Percentiles rank a stretch among this genome's conserved stretches.
Conservation (phyloP, 2,113 vertebrate genomes). For the Anhinga rufa region DNA sequence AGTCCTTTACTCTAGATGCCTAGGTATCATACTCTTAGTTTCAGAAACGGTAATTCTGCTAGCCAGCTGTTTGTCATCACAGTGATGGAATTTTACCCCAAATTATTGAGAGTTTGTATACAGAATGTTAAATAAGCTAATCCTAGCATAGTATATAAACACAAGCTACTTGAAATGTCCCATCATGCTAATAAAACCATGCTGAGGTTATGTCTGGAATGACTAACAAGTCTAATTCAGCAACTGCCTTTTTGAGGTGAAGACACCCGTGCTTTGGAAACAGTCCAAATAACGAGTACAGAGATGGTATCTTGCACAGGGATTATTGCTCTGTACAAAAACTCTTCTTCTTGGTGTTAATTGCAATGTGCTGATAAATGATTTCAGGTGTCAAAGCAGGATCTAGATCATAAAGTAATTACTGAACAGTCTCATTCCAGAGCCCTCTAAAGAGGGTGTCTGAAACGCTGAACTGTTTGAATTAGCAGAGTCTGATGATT, state of each 20-base stretch:
- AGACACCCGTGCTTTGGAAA: not conserved
- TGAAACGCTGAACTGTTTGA: not conserved
- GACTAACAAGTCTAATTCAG: not conserved
- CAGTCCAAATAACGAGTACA: not conserved
- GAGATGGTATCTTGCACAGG: not conserved
- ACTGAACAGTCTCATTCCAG: not conserved
- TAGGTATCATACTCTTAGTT: not conserved
- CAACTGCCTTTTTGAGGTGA: not conserved
- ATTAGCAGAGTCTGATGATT: fast-evolving
- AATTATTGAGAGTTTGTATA: not conserved
- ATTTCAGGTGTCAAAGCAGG: not conserved
- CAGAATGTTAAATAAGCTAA: not conserved
- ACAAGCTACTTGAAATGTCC: not conserved
- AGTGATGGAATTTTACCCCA: not conserved
- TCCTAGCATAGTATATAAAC: not conserved
- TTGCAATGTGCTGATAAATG: not conserved
- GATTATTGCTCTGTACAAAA: not conserved
- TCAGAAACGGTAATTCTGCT: not conserved
- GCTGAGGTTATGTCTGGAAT: not conserved
- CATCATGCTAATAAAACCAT: not conserved
- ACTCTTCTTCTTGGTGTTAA: not conserved
- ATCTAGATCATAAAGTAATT: not conserved
- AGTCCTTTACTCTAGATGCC: not conserved
- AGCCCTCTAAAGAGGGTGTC: not conserved
- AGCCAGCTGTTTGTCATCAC: not conserved